phyloP scores from a whole-genome alignment of 2,113 vertebrate genomes.

The Nothoprocta pentlandii region DNA sequence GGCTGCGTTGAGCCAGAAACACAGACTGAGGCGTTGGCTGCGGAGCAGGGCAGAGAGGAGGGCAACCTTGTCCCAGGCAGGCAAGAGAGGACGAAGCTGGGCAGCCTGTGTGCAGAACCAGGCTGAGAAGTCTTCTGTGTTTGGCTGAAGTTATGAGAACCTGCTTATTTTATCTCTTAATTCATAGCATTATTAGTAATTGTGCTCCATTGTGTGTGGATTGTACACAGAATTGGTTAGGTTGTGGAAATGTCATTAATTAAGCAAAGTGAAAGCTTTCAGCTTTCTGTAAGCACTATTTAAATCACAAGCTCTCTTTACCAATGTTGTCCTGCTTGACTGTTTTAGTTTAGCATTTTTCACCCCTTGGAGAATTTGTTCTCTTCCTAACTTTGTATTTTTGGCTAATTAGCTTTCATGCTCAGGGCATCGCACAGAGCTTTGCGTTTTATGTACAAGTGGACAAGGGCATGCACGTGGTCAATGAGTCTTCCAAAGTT shows the following conservation, averaged over 20 bases:
- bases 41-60: background rate
- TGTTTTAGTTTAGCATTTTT: constrained; percentile 4
- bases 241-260: background rate
- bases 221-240: background rate
- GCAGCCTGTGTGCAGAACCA: background rate
- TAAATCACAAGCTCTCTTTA: background rate
- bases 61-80: background rate
- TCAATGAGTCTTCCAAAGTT: background rate
- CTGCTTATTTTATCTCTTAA: background rate
- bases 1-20: background rate
- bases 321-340: background rate
- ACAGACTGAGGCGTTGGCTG: background rate
- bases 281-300: accelerated
- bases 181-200: background rate
- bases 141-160: background rate
- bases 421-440: background rate
- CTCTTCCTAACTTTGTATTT: background rate
- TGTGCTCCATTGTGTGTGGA: background rate
- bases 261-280: background rate
- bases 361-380: background rate
- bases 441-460: background rate
- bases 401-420: background rate
- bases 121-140: background rate
- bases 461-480: background rate
- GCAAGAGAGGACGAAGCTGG: background rate